Conservation (phyloP, 2,888 invertebrate genomes). For the Cryptus armator region DNA sequence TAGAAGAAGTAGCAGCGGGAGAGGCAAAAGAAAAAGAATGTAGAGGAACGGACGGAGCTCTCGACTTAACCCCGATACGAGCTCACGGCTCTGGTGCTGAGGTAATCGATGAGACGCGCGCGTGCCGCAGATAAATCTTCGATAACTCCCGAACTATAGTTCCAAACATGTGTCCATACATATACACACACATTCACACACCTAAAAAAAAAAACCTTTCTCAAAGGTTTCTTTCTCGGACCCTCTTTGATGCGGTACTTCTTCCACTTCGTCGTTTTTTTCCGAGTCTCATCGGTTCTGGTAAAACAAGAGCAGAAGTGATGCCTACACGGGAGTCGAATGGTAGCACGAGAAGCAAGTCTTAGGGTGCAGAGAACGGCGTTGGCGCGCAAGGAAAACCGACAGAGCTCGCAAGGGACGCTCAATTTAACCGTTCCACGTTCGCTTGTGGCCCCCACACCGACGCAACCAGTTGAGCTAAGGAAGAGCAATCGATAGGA, state of each 20-base stretch:
- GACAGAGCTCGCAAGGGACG: conserved; percentile 76
- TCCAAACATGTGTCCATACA: neutral
- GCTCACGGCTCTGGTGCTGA: conserved; percentile 15
- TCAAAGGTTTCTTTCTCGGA: conserved; percentile 33
- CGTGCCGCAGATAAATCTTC: conserved; percentile 59
- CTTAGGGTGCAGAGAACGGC: conserved; percentile 11
- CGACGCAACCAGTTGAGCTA: conserved; percentile 66
- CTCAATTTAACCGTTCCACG: conserved; percentile 76
- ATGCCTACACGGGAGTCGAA: conserved; percentile 48
- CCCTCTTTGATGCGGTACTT: conserved; percentile 10
- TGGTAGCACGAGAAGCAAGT: conserved; percentile 30
- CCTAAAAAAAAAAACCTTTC: neutral
- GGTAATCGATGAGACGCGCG: conserved; percentile 60
- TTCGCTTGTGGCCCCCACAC: conserved; percentile 34
- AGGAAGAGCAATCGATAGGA: conserved; percentile 76
- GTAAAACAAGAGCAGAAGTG: conserved; percentile 43
- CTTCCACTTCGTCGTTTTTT: conserved; percentile 17
- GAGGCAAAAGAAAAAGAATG: conserved; percentile 14
- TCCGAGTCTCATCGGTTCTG: conserved; percentile 33
- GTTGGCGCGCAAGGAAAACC: conserved; percentile 46
- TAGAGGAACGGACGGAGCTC: conserved; percentile 5
- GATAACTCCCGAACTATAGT: conserved; percentile 51
- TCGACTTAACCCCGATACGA: conserved; percentile 34
- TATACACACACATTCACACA: neutral
- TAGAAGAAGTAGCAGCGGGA: neutral